Evolutionary conservation across 1,140 invertebrate species (phyloP), one percentile per base, ranked within the genome.

Genomic region (Philopotamus ludificatus): DNA sequence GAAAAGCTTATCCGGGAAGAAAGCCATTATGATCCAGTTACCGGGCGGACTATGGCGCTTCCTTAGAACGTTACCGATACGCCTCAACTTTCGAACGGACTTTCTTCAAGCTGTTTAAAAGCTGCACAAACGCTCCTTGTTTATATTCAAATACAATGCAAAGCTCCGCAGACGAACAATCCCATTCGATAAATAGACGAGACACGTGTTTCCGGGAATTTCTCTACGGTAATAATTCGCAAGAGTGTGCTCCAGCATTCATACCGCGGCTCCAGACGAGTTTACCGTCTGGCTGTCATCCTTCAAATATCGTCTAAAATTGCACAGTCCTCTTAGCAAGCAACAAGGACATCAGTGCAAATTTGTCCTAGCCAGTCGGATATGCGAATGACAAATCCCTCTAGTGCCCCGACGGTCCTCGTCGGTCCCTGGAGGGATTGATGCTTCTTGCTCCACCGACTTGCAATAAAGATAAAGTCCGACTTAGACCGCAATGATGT

Each of bases 21-120:
- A 60, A 60, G 57, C 57, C 44, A 60, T 60, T 60, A 60, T 60
- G 57, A 60, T 60, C 57, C 57, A 47, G 57, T 60, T 60, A 60
- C 54, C 34, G 23, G 26, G 25, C 25, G 54, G 50, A 23, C 21
- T 53, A 21, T 10, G 25, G 12, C 25, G 53, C 53, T 42, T 16
- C 53, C n/a, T 57, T 21, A 4, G 28, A 15, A 20, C 50, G 53
- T 7, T 10, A 26, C 44, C 57, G 42, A 60, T 45, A 45, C 55
- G 57, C 23, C 42, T n/a, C 41, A 44, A 60, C 42, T 60, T 57
- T 60, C 28, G 47, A 60, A 44, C 42, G 42, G 42, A 20, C 22
- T 45, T 23, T 42, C 41, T 26, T n/a, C 57, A 15, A 47, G 44
- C 15, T 4, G 8, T 47, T 47, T 47, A 47, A 9, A 20, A 8